These are phyloP conservation scores for Dynastes hyllus DNA, from an alignment of 2,888 invertebrate species.

Conservation along the genomic window DNA sequence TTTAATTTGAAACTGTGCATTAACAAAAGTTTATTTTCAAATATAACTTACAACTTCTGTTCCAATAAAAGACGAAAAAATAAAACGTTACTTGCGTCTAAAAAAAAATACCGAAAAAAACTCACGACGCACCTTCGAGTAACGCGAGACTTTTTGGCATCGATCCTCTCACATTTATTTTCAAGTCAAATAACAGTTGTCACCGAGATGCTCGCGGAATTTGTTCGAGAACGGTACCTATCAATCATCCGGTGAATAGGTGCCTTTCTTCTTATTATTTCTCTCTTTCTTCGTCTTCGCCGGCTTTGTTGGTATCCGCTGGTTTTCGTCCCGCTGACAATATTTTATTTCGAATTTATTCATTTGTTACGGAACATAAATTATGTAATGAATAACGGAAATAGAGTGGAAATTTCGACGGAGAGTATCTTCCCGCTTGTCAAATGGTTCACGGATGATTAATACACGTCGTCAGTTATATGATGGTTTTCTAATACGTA, in stretches of 20 bases:
- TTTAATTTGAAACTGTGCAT: no score
- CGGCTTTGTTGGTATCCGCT: not conserved
- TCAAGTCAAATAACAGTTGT: constrained; percentile 45
- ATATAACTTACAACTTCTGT: not conserved
- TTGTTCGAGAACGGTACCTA: constrained; percentile 38
- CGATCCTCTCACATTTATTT: constrained; percentile 41
- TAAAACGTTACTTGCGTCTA: not conserved
- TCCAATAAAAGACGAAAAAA: not conserved
- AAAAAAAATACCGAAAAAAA: constrained; percentile 1
- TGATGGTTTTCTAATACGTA: no score
- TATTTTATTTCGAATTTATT: constrained; percentile 44
- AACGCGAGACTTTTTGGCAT: constrained; percentile 33
- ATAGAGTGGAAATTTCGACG: constrained; percentile 33
- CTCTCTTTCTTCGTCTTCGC: not conserved
- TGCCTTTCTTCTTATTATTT: constrained; percentile 1
- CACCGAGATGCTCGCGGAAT: constrained; percentile 42
- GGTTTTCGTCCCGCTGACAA: not conserved
- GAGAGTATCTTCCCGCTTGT: not conserved
- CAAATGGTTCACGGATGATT: constrained; percentile 37
- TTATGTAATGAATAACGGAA: constrained; percentile 39
- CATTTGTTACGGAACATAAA: constrained; percentile 23
- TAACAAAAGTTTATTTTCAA: no score
- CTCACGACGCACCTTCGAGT: constrained; percentile 2
- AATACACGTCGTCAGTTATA: not conserved
- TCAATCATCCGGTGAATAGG: constrained; percentile 39